Evolutionary conservation across 2,113 vertebrate genomes (phyloP).

Genomic region (Melanotaenia duboulayi): DNA sequence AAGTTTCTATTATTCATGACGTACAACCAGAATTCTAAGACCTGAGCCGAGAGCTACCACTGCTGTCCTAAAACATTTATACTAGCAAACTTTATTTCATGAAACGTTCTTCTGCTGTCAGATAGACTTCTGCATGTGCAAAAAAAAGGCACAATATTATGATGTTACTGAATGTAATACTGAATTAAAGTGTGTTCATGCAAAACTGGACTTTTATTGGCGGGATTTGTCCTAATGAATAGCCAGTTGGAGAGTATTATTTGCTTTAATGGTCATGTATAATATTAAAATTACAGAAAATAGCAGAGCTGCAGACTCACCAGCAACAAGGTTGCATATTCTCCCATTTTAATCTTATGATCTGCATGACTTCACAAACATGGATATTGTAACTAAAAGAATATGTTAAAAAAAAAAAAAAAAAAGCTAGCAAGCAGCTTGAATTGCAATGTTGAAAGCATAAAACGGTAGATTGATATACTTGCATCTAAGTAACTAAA

Average conservation of each 20-base stretch:
- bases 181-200: not conserved
- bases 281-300: conserved; percentile 3
- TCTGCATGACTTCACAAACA: not conserved
- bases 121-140: not conserved
- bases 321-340: not conserved
- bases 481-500: not conserved
- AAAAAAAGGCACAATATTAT: too few relatives aligned
- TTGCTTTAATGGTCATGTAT: not conserved
- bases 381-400: not conserved
- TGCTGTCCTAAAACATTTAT: not conserved
- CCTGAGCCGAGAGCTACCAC: not conserved
- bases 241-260: not conserved
- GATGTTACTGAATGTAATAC: not conserved
- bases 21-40: not conserved
- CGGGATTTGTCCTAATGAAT: not conserved
- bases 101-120: not conserved
- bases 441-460: not conserved
- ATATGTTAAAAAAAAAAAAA: too few relatives aligned
- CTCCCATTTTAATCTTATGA: not conserved
- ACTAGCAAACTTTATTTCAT: not conserved
- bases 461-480: not conserved
- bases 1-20: not conserved
- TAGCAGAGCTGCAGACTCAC: not conserved
- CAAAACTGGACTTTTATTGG: conserved; percentile 6
- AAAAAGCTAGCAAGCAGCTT: not conserved